A percentile compares a stretch with the other conserved stretches of the same genome.
phyloP scores from a whole-genome alignment of 2,797 vertebrate genomes.

The Morelia viridis region DNA sequence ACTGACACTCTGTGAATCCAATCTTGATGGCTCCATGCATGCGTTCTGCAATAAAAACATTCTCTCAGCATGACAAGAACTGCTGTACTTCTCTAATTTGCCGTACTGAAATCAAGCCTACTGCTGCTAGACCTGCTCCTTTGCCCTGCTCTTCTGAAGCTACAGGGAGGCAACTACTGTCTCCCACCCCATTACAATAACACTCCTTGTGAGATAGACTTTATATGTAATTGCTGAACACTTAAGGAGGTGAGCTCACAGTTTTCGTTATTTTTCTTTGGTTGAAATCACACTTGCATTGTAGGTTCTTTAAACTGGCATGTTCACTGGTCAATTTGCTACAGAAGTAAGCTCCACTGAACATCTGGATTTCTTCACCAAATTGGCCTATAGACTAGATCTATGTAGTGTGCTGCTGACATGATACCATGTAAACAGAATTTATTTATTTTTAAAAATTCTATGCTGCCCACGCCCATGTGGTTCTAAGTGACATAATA shows the following conservation, averaged over 20 bases:
- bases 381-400: neutral
- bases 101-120: neutral
- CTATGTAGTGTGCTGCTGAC: neutral
- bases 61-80: neutral
- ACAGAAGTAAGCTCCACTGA: neutral
- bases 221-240: neutral
- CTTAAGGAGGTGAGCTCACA: neutral
- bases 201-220: neutral
- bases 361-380: neutral
- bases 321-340: neutral
- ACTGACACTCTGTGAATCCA: conserved; percentile 27
- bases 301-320: neutral
- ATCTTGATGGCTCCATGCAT: neutral
- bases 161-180: neutral
- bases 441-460: neutral
- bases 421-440: neutral
- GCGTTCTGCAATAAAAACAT: conserved; percentile 20
- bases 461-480: neutral
- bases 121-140: neutral
- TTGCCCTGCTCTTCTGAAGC: neutral
- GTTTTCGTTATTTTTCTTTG: neutral
- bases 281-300: neutral
- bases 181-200: neutral
- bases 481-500: neutral
- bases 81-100: neutral